phyloP scores from a whole-genome alignment of 2,113 vertebrate genomes.

The Passer montanus region DNA sequence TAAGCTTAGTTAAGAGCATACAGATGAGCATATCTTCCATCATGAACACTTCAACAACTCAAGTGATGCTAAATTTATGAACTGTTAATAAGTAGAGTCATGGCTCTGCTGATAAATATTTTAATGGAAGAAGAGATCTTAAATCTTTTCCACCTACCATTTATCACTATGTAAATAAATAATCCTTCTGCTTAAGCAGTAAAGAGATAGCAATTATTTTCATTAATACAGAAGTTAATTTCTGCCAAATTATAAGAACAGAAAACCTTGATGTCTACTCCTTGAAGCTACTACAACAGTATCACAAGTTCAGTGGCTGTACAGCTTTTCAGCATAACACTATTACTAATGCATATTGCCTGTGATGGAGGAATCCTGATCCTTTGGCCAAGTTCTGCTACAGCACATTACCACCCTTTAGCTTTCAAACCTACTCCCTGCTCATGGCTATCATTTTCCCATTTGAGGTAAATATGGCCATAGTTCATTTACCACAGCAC shows the following conservation, averaged over 20 bases:
- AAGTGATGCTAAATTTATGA: slow-evolving; percentile 53
- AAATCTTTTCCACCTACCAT: slow-evolving; percentile 20
- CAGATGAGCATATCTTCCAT: not conserved
- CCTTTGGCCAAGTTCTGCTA: not conserved
- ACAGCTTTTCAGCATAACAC: not conserved
- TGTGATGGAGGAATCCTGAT: not conserved
- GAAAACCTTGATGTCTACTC: not conserved
- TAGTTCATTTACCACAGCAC: not conserved
- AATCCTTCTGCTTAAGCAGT: not conserved
- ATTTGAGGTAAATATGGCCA: not conserved
- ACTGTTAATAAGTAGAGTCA: slow-evolving; percentile 32
- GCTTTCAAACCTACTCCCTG: not conserved
- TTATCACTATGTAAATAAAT: slow-evolving; percentile 28
- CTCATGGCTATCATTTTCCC: not conserved
- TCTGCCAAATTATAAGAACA: not conserved
- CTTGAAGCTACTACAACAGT: not conserved
- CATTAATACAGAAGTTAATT: not conserved
- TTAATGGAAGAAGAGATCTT: slow-evolving; percentile 20
- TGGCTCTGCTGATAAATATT: slow-evolving; percentile 31
- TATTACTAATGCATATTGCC: not conserved
- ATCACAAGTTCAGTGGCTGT: not conserved
- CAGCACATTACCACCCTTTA: not conserved
- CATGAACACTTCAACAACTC: slow-evolving; percentile 17
- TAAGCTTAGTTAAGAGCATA: not conserved
- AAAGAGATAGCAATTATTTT: slow-evolving; percentile 3